Base-by-base conservation (phyloP, 2,888 invertebrate species). In the Eustalomyia histrio region DNA sequence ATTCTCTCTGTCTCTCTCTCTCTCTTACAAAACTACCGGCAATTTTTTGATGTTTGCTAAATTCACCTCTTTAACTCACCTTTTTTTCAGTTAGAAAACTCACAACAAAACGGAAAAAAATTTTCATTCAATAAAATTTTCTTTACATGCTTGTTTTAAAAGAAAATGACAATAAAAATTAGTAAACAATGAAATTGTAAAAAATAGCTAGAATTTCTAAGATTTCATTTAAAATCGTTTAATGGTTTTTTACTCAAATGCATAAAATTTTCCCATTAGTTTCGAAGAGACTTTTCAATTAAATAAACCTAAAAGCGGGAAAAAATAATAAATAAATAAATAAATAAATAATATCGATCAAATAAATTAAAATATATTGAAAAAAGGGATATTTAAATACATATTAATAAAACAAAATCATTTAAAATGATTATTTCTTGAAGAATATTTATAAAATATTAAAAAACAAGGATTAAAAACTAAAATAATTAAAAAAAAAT, bases 211-310 rank as follows among this genome's bases (percentile, higher is more conserved):
- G 80, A 81, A 81, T 81, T 81, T 81, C 73, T 81, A 81, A 50
- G 80, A 69, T 81, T 81, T 81, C 80, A 39, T 74, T 69, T 53
- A 39, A 65, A 73, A 64, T 52, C 17, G 29, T 52, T 43, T n/a
- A 14, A 12, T 39, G 52, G 47, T 60, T 29, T 57, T 57, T 39
- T 18, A 9, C 61, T 35, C 21, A 58, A 67, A 58, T 50, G 55
- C 39, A 43, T 58, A 18, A 33, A 24, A 67, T 50, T 82, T 76
- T 83, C 65, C 71, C 65, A 72, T 85, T 84, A 88, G 88, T 88
- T 87, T 85, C 80, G 78, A 84, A 85, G 80, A 84, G 87, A 84
- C 87, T 85, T 85, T 86, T 6, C 6, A 29, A 29, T 29, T 29
- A 29, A 29, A 29, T 29, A 75, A 85, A 79, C 82, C 67, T 78